Conservation (phyloP, 2,113 vertebrate species). For the Diglossa brunneiventris region DNA sequence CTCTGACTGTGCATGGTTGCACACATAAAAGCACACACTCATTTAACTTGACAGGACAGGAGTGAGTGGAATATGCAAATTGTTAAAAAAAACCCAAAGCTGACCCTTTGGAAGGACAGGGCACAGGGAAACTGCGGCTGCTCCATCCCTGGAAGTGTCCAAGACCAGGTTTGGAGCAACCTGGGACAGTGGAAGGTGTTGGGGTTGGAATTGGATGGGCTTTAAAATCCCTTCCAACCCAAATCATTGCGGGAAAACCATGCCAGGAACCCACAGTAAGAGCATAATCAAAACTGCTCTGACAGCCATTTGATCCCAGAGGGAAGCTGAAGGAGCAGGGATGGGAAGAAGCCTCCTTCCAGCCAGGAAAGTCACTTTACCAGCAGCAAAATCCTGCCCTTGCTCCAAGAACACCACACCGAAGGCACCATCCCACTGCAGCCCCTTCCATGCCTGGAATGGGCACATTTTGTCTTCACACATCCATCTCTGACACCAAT, state of each 20-base stretch:
- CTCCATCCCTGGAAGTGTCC: not conserved
- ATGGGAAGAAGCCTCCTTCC: not conserved
- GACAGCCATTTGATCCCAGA: accelerated
- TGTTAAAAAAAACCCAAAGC: accelerated
- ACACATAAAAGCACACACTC: accelerated
- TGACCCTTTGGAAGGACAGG: not conserved
- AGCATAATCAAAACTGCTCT: accelerated
- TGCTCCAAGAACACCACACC: accelerated
- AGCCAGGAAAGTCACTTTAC: not conserved
- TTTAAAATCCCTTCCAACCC: not conserved
- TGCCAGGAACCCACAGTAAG: not conserved
- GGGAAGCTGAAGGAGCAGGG: not conserved
- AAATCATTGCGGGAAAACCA: not conserved
- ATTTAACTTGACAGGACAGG: not conserved
- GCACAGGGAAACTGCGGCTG: not conserved
- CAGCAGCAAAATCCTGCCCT: not conserved
- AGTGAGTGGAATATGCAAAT: not conserved
- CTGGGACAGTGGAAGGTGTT: not conserved
- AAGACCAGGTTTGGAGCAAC: not conserved
- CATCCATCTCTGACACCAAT: not conserved
- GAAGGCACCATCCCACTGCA: not conserved
- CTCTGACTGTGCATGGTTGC: not conserved
- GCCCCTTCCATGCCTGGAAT: not conserved
- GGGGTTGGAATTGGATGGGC: not conserved
- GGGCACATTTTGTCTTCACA: not conserved